Evolutionary conservation across 2,797 vertebrate genomes (phyloP).

Genomic region (Menidia menidia): DNA sequence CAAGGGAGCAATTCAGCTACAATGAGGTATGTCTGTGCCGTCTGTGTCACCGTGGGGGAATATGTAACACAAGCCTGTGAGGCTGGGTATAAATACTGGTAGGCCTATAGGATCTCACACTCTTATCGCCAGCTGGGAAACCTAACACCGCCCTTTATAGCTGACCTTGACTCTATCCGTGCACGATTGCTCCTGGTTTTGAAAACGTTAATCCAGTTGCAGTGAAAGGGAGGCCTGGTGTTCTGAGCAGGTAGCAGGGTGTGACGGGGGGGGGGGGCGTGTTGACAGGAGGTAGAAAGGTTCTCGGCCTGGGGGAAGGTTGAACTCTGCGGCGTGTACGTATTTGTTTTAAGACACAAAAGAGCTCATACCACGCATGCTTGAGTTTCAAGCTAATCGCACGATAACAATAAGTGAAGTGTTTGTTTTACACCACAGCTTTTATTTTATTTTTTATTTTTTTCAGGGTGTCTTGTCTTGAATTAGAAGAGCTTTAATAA

Average conservation of each 20-base stretch:
- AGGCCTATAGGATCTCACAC: constrained; percentile 42
- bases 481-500: neutral
- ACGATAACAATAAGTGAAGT: constrained; percentile 24
- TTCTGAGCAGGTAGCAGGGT: constrained; percentile 28
- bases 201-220: constrained; percentile 21
- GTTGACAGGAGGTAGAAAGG: constrained; percentile 14
- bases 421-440: constrained; percentile 14
- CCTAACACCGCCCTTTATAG: constrained; percentile 50
- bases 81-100: constrained; percentile 62
- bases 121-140: constrained; percentile 54
- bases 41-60: constrained; percentile 33
- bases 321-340: constrained; percentile 10
- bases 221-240: neutral
- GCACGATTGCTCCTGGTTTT: constrained; percentile 24
- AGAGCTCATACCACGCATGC: neutral
- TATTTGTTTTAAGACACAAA: neutral
- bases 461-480: neutral
- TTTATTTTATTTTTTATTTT: constrained; percentile 20
- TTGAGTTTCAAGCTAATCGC: constrained; percentile 12
- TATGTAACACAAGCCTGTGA: constrained; percentile 52
- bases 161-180: constrained; percentile 63
- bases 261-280: constrained; percentile 7
- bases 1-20: constrained; percentile 88
- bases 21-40: constrained; percentile 81
- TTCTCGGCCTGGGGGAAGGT: constrained; percentile 29